phyloP scores from a whole-genome alignment of 2,888 invertebrate species.

The Netelia fuscicornis region DNA sequence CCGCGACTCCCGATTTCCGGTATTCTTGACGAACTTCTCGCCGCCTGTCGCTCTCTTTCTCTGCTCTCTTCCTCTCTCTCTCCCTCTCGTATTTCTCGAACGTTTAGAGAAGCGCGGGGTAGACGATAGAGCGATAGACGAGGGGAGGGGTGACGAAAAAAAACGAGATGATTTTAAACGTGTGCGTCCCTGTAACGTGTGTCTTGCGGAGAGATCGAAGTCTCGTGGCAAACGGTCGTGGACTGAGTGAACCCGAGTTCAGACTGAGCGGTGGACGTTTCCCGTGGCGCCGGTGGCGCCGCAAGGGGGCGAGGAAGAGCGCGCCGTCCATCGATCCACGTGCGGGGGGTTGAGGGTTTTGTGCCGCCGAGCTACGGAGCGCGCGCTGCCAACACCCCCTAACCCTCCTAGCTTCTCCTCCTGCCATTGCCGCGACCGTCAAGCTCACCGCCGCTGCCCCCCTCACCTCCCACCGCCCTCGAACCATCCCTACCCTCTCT shows the following conservation, averaged over 20 bases:
- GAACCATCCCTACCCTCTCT: neutral
- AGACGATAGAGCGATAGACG: neutral
- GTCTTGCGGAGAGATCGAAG: constrained; percentile 77
- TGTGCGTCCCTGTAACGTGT: constrained; percentile 58
- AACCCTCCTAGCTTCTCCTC: constrained; percentile 39
- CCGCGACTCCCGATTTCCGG: constrained; percentile 16
- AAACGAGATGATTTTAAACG: constrained; percentile 55
- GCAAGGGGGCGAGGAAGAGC: constrained; percentile 69
- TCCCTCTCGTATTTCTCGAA: constrained; percentile 19
- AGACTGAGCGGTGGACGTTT: constrained; percentile 81
- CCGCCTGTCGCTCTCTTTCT: constrained; percentile 12
- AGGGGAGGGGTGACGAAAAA: neutral
- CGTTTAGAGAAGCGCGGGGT: constrained; percentile 1
- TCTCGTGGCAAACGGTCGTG: constrained; percentile 83
- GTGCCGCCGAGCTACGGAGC: constrained; percentile 59
- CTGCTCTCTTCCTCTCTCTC: constrained; percentile 22
- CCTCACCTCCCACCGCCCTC: neutral
- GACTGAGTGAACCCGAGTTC: constrained; percentile 84
- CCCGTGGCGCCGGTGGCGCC: constrained; percentile 80
- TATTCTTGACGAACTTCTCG: constrained; percentile 48
- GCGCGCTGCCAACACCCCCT: constrained; percentile 69
- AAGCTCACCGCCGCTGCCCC: neutral
- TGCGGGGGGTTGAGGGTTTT: constrained; percentile 73
- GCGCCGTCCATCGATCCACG: constrained; percentile 71
- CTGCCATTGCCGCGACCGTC: constrained; percentile 57